A percentile compares a stretch with the other conserved stretches of the same genome.
Conservation (phyloP, 2,797 vertebrate genomes). For the Gymnodraco acuticeps region DNA sequence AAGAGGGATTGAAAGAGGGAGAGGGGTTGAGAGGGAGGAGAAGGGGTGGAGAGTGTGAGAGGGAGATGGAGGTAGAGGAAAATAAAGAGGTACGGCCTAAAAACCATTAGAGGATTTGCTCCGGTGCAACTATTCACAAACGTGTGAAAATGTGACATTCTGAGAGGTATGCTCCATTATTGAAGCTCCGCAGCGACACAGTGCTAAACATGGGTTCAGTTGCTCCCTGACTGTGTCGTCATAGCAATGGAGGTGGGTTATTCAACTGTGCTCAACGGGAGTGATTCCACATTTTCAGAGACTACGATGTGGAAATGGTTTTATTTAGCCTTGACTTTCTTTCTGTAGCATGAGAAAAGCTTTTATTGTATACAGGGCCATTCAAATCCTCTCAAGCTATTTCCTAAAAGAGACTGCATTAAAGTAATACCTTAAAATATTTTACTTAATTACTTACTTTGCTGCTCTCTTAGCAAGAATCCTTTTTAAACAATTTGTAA, state of each 20-base stretch:
- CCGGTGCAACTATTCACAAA: conserved; percentile 71
- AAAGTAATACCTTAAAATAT: conserved; percentile 29
- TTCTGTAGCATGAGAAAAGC: conserved; percentile 21
- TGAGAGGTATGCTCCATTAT: conserved; percentile 73
- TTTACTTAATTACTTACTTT: conserved; percentile 5
- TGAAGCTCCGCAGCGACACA: conserved; percentile 69
- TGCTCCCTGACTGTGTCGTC: conserved; percentile 69
- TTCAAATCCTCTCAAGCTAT: conserved; percentile 29
- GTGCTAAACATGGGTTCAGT: conserved; percentile 67
- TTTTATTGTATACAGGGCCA: conserved; percentile 21
- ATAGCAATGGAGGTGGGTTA: conserved; percentile 50
- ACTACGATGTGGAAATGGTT: conserved; percentile 4
- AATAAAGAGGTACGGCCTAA: conserved; percentile 43
- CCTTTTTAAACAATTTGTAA: background rate
- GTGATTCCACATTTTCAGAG: background rate
- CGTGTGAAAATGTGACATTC: conserved; percentile 77
- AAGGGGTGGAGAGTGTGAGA: conserved; percentile 9
- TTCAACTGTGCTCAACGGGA: conserved; percentile 18
- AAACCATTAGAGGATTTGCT: conserved; percentile 71
- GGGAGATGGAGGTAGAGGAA: conserved; percentile 31
- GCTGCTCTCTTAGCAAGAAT: background rate
- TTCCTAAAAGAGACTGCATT: conserved; percentile 10
- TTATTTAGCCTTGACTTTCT: conserved; percentile 20
- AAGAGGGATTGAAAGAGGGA: conserved; percentile 39
- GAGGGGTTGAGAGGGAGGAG: conserved; percentile 42